A percentile compares a stretch with the other conserved stretches of the same genome.
These are phyloP conservation scores for Neoascia interrupta DNA, from an alignment of 2,888 invertebrate species.

Conservation along the genomic window DNA sequence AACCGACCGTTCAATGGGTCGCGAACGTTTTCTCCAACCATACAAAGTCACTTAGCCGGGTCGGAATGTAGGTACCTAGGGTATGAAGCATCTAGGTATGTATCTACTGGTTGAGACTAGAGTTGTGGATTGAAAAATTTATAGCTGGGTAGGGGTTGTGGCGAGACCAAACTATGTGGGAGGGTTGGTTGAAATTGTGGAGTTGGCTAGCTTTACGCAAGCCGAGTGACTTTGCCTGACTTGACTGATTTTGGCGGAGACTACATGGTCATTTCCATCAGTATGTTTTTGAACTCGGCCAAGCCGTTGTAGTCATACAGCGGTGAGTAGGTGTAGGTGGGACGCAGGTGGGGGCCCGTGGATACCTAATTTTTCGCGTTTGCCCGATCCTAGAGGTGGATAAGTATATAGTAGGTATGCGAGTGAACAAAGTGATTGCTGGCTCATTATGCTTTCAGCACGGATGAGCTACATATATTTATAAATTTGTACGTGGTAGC, in stretches of 20 bases:
- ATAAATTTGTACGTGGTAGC: conserved; percentile 59
- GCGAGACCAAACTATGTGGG: conserved; percentile 41
- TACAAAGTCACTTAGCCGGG: conserved; percentile 59
- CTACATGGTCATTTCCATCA: conserved; percentile 22
- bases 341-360: not conserved
- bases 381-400: conserved; percentile 30
- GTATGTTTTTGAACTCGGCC: conserved; percentile 5
- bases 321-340: not conserved
- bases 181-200: conserved; percentile 32
- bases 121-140: no score
- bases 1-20: conserved; percentile 58
- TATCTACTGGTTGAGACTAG: not conserved
- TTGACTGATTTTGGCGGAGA: conserved; percentile 26
- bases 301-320: not conserved
- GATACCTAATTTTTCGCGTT: conserved; percentile 41
- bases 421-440: conserved; percentile 53
- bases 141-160: conserved; percentile 22
- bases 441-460: conserved; percentile 65
- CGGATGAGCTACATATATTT: conserved; percentile 65
- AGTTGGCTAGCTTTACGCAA: conserved; percentile 27
- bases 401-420: not conserved
- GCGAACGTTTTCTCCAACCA: conserved; percentile 44
- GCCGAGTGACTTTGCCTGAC: conserved; percentile 42
- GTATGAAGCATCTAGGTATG: not conserved
- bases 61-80: conserved; percentile 11